Evolutionary conservation across 2,113 vertebrate species (phyloP).

Genomic region (Pituophis catenifer): DNA sequence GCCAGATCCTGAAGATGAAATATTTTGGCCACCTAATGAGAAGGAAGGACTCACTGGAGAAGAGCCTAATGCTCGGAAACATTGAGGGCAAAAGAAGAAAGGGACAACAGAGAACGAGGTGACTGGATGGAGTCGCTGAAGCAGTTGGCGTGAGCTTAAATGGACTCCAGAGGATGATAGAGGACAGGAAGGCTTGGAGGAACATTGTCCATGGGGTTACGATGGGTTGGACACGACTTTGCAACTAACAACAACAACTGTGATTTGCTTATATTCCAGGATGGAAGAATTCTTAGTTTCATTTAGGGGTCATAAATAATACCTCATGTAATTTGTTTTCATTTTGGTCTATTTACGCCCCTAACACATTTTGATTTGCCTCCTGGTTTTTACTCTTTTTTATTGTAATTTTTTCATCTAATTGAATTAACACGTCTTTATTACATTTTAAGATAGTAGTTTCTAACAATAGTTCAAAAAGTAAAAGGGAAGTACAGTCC

Average conservation of each 20-base stretch:
- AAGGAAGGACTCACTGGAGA: no score
- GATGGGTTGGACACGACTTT: no score
- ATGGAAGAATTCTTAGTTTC: neutral
- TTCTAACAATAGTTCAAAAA: neutral
- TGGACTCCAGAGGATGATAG: no score
- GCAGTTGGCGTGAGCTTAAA: no score
- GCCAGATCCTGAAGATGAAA: no score
- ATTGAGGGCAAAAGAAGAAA: no score
- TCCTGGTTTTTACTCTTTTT: neutral
- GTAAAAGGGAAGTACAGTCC: neutral
- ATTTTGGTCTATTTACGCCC: neutral
- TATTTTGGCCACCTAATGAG: no score
- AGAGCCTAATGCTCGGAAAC: no score
- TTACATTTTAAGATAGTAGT: neutral
- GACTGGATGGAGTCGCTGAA: no score
- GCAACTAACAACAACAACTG: neutral
- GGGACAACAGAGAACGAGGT: no score
- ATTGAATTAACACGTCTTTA: neutral
- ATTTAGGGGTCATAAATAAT: neutral
- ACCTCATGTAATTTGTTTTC: neutral
- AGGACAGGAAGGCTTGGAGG: no score
- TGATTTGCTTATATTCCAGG: neutral
- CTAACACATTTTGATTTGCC: neutral
- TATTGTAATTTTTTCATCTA: neutral
- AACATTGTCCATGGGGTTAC: no score